Conservation (phyloP, 2,888 invertebrate species). For the Xestoiulus laeticollis region DNA sequence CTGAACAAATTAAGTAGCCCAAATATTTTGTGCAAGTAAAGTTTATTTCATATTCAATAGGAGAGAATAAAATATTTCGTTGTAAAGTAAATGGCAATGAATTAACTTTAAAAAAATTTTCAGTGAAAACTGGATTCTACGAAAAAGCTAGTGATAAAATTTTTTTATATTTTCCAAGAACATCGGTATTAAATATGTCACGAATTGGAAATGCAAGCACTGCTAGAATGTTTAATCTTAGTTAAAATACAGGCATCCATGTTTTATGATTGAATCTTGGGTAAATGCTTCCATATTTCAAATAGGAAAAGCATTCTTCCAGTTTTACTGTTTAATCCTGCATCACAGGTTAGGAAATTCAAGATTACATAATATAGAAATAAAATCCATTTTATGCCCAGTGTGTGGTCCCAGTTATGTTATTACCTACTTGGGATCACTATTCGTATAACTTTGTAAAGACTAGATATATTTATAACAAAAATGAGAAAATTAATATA, state of each 20-base stretch:
- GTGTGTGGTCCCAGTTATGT: not conserved
- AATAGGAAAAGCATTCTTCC: not conserved
- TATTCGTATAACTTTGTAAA: conserved; percentile 16
- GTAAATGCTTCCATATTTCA: not conserved
- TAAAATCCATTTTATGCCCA: no score
- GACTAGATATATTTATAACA: not conserved
- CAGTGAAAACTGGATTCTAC: not conserved
- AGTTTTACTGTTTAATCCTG: no score
- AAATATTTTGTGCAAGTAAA: not conserved
- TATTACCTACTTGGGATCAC: not conserved
- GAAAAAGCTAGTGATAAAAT: not conserved
- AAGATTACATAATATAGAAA: no score
- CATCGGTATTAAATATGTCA: not conserved
- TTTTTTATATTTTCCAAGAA: no score
- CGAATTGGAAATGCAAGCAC: not conserved
- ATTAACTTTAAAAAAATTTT: not conserved
- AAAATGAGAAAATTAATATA: not conserved
- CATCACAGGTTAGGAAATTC: no score
- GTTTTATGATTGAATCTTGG: not conserved
- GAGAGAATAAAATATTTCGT: not conserved
- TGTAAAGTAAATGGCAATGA: not conserved
- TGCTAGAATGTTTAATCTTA: no score
- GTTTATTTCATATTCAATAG: not conserved
- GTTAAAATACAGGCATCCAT: no score
- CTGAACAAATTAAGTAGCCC: not conserved